Conservation (phyloP, 2,113 vertebrate species). For the Leuciscus idus region DNA sequence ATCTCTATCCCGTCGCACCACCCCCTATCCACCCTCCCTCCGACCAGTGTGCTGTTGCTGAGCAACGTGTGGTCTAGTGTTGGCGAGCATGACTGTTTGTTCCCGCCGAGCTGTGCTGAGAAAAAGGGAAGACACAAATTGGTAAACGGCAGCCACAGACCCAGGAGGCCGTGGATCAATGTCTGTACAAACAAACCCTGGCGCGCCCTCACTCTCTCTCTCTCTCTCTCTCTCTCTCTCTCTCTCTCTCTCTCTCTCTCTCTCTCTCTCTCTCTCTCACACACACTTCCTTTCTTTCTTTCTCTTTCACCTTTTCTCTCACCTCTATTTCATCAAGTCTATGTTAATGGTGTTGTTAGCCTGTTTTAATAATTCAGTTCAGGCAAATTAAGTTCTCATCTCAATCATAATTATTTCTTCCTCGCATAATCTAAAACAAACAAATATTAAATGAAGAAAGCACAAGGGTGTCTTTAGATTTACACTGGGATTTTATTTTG, state of each 20-base stretch:
- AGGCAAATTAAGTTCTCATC: conserved; percentile 4
- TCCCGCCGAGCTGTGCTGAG: conserved; percentile 54
- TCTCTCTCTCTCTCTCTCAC: not conserved
- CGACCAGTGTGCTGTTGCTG: conserved; percentile 57
- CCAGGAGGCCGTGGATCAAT: conserved; percentile 60
- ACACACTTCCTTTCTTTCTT: no score
- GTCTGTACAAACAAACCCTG: conserved; percentile 58
- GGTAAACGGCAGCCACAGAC: conserved; percentile 54
- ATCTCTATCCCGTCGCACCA: conserved; percentile 47
- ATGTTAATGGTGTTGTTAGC: conserved; percentile 23
- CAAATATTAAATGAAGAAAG: not conserved
- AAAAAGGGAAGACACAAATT: conserved; percentile 59
- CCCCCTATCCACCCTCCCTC: conserved; percentile 40
- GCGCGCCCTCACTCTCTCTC: conserved; percentile 26
- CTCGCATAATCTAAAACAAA: conserved; percentile 25
- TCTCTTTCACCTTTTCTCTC: conserved; percentile 30
- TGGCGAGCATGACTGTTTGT: conserved; percentile 57
- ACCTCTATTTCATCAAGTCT: conserved; percentile 12
- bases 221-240: conserved; percentile 25
- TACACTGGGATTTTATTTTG: not conserved
- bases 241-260: conserved; percentile 6
- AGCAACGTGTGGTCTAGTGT: conserved; percentile 59
- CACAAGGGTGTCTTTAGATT: not conserved
- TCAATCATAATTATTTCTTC: conserved; percentile 21
- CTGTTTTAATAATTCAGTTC: conserved; percentile 51